These are phyloP conservation scores for Mustela erminea DNA, from an alignment of 2,797 vertebrate genomes.

Conservation along the genomic window DNA sequence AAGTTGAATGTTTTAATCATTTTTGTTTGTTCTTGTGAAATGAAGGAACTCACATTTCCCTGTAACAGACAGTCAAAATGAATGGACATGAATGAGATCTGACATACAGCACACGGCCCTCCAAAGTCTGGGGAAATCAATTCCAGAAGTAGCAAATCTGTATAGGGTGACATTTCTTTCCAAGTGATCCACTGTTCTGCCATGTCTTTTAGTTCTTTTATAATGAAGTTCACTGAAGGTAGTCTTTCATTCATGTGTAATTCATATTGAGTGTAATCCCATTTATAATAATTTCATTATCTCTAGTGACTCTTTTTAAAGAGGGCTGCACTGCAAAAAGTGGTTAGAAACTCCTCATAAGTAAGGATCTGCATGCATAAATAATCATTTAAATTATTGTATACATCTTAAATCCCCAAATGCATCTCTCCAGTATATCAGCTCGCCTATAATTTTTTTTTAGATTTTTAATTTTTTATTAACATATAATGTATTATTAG, in stretches of 20 bases:
- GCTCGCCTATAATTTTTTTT: not conserved
- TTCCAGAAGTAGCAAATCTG: conserved; percentile 29
- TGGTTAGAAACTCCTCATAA: conserved; percentile 23
- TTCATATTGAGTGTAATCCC: not conserved
- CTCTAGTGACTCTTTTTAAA: conserved; percentile 47
- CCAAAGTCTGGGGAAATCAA: not conserved
- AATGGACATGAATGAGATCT: conserved; percentile 4
- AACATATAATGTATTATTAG: too few species aligned
- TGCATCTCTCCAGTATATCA: not conserved
- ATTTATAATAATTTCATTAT: not conserved
- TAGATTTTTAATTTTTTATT: not conserved
- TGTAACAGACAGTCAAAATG: conserved; percentile 41
- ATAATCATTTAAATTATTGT: not conserved
- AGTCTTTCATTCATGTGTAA: conserved; percentile 33
- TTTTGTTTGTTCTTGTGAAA: conserved; percentile 2
- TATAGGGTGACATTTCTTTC: conserved; percentile 22
- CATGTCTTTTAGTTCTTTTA: conserved; percentile 42
- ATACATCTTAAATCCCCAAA: conserved; percentile 18
- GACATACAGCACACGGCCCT: not conserved
- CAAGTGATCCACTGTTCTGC: not conserved
- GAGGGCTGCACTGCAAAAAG: not conserved
- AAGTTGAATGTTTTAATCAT: conserved; percentile 10
- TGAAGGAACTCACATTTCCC: conserved; percentile 4
- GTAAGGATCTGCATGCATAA: not conserved
- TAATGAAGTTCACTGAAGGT: not conserved